Conservation (phyloP, 1,140 invertebrate species). For the Caerostris darwini region DNA sequence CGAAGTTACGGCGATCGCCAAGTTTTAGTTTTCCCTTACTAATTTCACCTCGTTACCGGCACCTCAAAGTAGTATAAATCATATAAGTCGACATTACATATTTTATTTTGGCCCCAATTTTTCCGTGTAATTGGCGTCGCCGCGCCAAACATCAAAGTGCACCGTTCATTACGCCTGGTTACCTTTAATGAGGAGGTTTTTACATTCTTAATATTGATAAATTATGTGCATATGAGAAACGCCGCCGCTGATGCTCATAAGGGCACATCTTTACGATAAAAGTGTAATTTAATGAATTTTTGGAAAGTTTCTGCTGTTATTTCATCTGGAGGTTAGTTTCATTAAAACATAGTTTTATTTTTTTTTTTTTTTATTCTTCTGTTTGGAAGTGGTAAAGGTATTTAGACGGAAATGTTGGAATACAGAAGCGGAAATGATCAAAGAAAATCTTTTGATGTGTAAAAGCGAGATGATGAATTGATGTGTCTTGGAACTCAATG, state of each 20-base stretch:
- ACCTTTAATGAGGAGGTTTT: conserved; percentile 22
- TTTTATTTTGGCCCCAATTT: conserved; percentile 5
- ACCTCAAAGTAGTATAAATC: not conserved
- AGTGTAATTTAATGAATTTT: not conserved
- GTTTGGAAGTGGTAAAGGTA: no score
- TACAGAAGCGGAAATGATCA: no score
- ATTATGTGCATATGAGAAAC: not conserved
- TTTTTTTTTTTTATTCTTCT: no score
- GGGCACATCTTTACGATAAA: not conserved
- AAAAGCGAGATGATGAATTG: no score
- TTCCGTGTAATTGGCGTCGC: not conserved
- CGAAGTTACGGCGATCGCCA: not conserved
- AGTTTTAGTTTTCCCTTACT: not conserved
- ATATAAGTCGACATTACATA: not conserved
- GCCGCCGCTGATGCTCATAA: not conserved
- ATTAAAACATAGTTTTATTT: not conserved
- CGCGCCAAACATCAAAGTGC: not conserved
- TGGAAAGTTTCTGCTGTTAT: not conserved
- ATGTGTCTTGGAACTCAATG: no score
- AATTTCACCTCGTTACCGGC: not conserved
- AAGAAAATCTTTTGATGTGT: no score
- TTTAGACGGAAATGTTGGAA: no score
- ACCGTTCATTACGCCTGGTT: conserved; percentile 13
- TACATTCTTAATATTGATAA: conserved; percentile 33
- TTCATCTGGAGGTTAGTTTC: not conserved